Conservation (phyloP, 2,888 invertebrate species). For the Chamaedrilus cognettii region DNA sequence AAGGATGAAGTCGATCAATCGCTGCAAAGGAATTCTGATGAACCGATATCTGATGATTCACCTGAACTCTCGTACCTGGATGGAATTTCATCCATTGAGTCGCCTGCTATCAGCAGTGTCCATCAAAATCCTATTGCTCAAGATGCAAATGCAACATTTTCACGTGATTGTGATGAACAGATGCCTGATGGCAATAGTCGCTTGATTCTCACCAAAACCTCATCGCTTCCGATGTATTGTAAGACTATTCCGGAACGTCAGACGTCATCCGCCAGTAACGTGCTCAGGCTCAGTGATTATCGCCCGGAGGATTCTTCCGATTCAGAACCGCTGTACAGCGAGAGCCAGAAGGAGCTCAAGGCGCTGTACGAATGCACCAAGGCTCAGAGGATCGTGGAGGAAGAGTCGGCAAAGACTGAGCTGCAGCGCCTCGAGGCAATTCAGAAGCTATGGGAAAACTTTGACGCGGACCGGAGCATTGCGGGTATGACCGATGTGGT, state of each 20-base stretch:
- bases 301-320: not conserved
- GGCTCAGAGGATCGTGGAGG: slow-evolving; percentile 18
- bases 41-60: no score
- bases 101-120: not conserved
- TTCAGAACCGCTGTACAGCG: not conserved
- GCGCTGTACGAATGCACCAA: slow-evolving; percentile 19
- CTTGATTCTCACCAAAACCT: not conserved
- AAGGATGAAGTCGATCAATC: not conserved
- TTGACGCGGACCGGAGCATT: not conserved
- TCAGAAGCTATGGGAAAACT: slow-evolving; percentile 7
- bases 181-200: no score
- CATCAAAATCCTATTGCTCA: not conserved
- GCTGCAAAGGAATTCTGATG: no score
- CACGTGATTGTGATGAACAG: no score
- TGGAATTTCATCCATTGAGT: not conserved
- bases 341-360: slow-evolving; percentile 14
- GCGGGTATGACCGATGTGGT: no score
- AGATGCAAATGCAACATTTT: no score
- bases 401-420: slow-evolving; percentile 15
- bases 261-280: not conserved
- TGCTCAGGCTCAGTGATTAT: no score
- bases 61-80: no score
- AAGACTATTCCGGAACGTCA: not conserved
- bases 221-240: not conserved
- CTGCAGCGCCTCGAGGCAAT: slow-evolving; percentile 18